Percentiles rank a stretch among this genome's conserved stretches.
Evolutionary conservation across 2,113 vertebrate species (phyloP).

Genomic region (Panurus biarmicus): DNA sequence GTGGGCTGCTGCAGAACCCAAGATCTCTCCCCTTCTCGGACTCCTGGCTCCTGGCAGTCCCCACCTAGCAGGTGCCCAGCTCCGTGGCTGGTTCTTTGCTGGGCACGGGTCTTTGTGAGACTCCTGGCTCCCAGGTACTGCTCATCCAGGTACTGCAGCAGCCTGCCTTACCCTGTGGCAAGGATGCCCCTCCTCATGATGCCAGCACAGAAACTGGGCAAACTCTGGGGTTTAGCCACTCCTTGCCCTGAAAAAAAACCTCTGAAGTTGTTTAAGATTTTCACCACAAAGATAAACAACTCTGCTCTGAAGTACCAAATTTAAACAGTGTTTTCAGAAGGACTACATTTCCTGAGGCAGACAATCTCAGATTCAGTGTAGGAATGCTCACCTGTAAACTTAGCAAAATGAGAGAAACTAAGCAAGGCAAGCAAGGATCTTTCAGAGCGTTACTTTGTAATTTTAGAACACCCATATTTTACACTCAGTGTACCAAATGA

Average conservation of each 20-base stretch:
- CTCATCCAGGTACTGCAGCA: not conserved
- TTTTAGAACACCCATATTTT: not conserved
- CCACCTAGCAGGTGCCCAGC: not conserved
- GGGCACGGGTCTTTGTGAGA: not conserved
- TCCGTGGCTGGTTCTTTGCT: not conserved
- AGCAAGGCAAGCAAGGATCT: not conserved
- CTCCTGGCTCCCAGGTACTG: not conserved
- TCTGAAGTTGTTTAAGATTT: not conserved
- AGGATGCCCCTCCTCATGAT: not conserved
- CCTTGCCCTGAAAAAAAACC: not conserved
- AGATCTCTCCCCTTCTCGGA: not conserved
- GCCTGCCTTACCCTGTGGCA: not conserved
- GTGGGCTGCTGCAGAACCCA: not conserved
- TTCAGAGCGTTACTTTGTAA: not conserved
- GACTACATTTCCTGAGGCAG: not conserved
- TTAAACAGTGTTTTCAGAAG: not conserved
- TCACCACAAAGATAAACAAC: not conserved
- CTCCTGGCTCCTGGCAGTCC: not conserved
- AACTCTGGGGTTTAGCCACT: not conserved
- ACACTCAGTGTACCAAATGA: not conserved
- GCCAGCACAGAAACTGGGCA: not conserved
- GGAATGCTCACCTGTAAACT: not conserved
- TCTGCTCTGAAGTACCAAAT: not conserved
- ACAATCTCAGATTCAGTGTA: not conserved
- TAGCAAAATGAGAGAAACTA: not conserved